phyloP scores from a whole-genome alignment of 2,113 vertebrate genomes.

The Clarias batrachus region DNA sequence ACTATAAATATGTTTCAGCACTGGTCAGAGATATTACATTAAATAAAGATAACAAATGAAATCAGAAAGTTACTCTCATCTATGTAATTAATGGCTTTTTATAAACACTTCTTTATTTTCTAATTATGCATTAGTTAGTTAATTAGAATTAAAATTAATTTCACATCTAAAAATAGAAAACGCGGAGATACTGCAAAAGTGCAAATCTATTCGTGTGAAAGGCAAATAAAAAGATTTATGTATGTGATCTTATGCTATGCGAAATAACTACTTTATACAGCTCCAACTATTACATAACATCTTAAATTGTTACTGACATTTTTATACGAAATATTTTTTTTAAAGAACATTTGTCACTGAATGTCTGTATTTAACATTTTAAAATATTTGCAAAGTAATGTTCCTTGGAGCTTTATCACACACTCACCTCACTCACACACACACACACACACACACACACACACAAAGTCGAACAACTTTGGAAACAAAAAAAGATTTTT shows the following conservation, averaged over 20 bases:
- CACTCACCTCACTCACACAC: slow-evolving; percentile 13
- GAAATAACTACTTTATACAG: not conserved
- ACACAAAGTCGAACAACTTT: slow-evolving; percentile 1
- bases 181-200: not conserved
- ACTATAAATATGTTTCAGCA: not conserved
- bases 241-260: not conserved
- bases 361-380: not conserved
- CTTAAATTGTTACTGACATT: not conserved
- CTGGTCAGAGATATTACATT: not conserved
- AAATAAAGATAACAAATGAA: too few species aligned
- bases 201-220: slow-evolving; percentile 2
- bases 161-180: not conserved
- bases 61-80: not conserved
- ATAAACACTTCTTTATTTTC: not conserved
- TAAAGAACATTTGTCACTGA: not conserved
- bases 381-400: not conserved
- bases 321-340: not conserved
- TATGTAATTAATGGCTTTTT: not conserved
- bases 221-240: not conserved
- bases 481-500: slow-evolving; percentile 27
- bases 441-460: slow-evolving; percentile 15
- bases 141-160: not conserved
- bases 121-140: not conserved
- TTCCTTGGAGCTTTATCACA: not conserved
- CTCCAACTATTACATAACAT: not conserved